Conservation (phyloP, 2,888 invertebrate species). For the Cataglyphis cursor region DNA sequence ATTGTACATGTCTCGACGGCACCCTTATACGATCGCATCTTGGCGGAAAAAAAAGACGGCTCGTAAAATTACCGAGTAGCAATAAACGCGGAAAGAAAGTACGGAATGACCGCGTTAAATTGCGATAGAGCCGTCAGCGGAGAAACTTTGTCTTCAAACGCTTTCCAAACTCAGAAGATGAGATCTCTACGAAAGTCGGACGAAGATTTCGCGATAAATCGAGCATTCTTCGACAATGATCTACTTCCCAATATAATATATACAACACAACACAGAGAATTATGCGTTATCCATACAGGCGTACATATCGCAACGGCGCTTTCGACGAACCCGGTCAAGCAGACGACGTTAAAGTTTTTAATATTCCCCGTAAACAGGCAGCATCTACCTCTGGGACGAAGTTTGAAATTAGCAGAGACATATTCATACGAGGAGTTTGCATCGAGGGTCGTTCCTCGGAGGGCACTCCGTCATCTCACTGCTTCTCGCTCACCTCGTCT, state of each 20-base stretch:
- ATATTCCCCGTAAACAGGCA: constrained; percentile 85
- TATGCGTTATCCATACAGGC: not conserved
- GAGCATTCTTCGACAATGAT: not conserved
- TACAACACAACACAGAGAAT: not conserved
- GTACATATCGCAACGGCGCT: constrained; percentile 20
- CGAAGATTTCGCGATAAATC: constrained; percentile 26
- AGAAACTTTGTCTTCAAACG: constrained; percentile 43
- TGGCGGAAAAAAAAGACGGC: constrained; percentile 60
- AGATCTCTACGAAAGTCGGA: not conserved
- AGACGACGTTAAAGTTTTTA: constrained; percentile 84
- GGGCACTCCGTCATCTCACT: constrained; percentile 87
- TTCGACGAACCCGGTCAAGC: constrained; percentile 67
- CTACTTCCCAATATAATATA: not conserved
- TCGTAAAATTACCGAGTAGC: constrained; percentile 78
- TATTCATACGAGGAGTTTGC: constrained; percentile 87
- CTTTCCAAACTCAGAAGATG: constrained; percentile 9
- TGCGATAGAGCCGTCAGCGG: constrained; percentile 44
- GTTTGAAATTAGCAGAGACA: constrained; percentile 87
- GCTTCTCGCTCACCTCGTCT: constrained; percentile 82
- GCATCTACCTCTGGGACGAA: constrained; percentile 85
- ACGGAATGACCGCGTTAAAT: constrained; percentile 74
- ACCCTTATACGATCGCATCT: constrained; percentile 69
- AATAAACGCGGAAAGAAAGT: constrained; percentile 74
- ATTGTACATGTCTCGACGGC: constrained; percentile 79
- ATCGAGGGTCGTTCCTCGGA: constrained; percentile 87